Evolutionary conservation across 2,888 invertebrate genomes (phyloP).

Genomic region (Caenorhabditis imperialis): DNA sequence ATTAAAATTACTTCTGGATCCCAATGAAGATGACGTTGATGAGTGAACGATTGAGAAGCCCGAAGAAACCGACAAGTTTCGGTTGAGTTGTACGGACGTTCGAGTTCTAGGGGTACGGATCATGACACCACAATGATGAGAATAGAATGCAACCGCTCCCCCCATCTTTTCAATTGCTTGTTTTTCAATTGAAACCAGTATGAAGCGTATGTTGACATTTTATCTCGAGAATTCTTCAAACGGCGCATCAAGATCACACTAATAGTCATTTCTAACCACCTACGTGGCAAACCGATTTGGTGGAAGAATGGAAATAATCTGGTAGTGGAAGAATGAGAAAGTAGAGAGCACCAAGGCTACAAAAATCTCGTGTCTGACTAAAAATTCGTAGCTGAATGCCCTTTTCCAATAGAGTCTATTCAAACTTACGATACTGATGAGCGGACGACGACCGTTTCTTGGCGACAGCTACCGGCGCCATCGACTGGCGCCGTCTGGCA

Average conservation of each 20-base stretch:
- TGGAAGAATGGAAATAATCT: no score
- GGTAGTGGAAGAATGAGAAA: no score
- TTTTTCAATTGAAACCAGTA: constrained; percentile 46
- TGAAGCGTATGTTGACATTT: constrained; percentile 50
- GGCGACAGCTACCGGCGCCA: constrained; percentile 50
- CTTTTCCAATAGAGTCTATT: no score
- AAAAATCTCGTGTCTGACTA: no score
- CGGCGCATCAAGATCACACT: constrained; percentile 41
- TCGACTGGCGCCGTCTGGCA: constrained; percentile 58
- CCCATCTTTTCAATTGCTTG: no score
- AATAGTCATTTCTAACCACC: background rate
- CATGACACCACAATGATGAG: constrained; percentile 24
- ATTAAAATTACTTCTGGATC: constrained; percentile 34
- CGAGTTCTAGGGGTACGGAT: constrained; percentile 41
- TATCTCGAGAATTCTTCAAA: constrained; percentile 48
- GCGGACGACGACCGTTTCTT: constrained; percentile 48
- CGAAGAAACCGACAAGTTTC: constrained; percentile 43
- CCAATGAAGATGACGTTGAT: constrained; percentile 34
- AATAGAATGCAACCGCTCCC: no score
- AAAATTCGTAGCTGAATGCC: no score
- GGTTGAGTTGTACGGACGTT: constrained; percentile 36
- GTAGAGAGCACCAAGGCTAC: no score
- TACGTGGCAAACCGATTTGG: no score
- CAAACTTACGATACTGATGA: constrained; percentile 43
- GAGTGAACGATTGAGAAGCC: constrained; percentile 28